Base-by-base conservation (phyloP, 2,888 invertebrate species). In the Zhuqinia jingwanae region DNA sequence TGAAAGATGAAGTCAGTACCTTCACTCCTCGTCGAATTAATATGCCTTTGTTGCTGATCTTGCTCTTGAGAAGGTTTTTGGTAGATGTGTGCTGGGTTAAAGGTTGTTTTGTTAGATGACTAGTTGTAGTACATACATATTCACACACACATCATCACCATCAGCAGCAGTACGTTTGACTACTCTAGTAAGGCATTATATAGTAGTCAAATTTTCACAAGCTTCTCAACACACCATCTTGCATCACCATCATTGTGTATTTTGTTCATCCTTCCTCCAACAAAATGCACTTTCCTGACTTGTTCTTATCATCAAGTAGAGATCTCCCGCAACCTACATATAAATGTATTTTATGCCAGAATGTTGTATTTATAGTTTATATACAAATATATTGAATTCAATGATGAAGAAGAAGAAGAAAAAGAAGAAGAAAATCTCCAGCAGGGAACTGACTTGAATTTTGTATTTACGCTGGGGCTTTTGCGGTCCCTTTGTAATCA, bases 401-500 rank as follows among this genome's bases (percentile, higher is more conserved):
- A n/a, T n/a, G n/a, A n/a, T n/a, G n/a, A n/a, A n/a, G n/a, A 25
- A 53, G 53, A 22, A n/a, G 47, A 53, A 30, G 27, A 2, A 53
- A 27, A 73, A 6, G 1, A 17, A 25, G n/a, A 76, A 30, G n/a
- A n/a, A n/a, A n/a, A n/a, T n/a, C 65, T 76, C 75, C 73, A 75
- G 73, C 17, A 65, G 83, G n/a, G 56, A 65, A 45, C 76, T 68
- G 76, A 65, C 68, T 83, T 42, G 56, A 76, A 83, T 83, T 47
- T 77, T 76, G 76, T 83, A 56, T 83, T 83, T 83, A 36, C 68
- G 83, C 68, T 83, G 76, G 63, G 83, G 76, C 13, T 73, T 83
- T 83, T 77, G 83, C 56, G 83, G 76, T 83, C 56, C 53, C 83
- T 65, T 83, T 77, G 76, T 83, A 76, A 83, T 83, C 83, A 83